phyloP scores from a whole-genome alignment of 1,140 invertebrate genomes.

The Drosophila burlai region DNA sequence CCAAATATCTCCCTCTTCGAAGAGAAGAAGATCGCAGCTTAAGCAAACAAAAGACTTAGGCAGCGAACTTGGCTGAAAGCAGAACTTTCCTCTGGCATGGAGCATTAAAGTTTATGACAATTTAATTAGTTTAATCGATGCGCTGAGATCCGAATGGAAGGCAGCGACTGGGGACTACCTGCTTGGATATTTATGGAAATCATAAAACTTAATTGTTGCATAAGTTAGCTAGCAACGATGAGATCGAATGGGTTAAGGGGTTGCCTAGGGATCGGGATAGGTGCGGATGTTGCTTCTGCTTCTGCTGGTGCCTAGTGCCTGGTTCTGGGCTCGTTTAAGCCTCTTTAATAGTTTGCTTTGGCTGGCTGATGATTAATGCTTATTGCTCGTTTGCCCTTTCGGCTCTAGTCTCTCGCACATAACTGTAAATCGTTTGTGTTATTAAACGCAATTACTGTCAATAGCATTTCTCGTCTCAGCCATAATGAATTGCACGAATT shows the following conservation, averaged over 20 bases:
- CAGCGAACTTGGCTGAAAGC: constrained; percentile 49
- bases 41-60: constrained; percentile 55
- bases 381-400: constrained; percentile 52
- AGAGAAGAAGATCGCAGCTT: constrained; percentile 6
- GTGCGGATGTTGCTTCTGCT: background rate
- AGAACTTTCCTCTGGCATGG: constrained; percentile 9
- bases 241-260: constrained; percentile 12
- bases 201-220: constrained; percentile 81
- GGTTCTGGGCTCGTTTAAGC: constrained; percentile 32
- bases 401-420: constrained; percentile 41
- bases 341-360: constrained; percentile 59
- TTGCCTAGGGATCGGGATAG: background rate
- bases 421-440: constrained; percentile 73
- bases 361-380: constrained; percentile 70
- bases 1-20: constrained; percentile 6
- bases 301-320: background rate
- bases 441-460: constrained; percentile 81
- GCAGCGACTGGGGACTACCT: constrained; percentile 20
- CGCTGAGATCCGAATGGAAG: constrained; percentile 55
- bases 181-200: constrained; percentile 69
- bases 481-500: constrained; percentile 79
- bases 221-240: constrained; percentile 61
- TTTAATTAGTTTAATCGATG: constrained; percentile 82
- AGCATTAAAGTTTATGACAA: constrained; percentile 67
- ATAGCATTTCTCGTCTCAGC: constrained; percentile 53